Conservation (phyloP, 2,888 invertebrate genomes). For the Catocala sponsa region DNA sequence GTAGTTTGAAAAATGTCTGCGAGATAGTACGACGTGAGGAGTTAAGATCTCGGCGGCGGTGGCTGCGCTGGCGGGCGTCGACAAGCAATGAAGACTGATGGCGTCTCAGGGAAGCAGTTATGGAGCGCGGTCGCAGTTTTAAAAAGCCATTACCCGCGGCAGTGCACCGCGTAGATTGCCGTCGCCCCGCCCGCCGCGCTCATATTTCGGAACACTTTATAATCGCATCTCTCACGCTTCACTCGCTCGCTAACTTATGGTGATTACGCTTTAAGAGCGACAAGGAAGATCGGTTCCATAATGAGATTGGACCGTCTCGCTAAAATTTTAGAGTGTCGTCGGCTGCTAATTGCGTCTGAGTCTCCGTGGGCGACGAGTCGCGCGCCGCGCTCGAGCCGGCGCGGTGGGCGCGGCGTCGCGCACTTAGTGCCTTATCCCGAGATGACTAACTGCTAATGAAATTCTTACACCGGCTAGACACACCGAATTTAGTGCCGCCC, state of each 20-base stretch:
- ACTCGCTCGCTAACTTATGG: slow-evolving; percentile 86
- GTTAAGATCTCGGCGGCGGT: slow-evolving; percentile 76
- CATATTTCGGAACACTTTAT: slow-evolving; percentile 88
- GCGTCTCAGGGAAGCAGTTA: slow-evolving; percentile 86
- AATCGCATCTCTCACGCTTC: slow-evolving; percentile 87
- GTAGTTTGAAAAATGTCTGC: slow-evolving; percentile 71
- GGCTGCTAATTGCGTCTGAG: slow-evolving; percentile 84
- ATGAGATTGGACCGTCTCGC: slow-evolving; percentile 87
- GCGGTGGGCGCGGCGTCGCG: slow-evolving; percentile 44
- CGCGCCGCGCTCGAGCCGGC: slow-evolving; percentile 35
- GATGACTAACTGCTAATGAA: slow-evolving; percentile 71
- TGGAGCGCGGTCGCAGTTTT: slow-evolving; percentile 88
- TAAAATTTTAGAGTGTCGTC: slow-evolving; percentile 86
- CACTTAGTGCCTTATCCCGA: slow-evolving; percentile 60
- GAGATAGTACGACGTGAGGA: slow-evolving; percentile 75
- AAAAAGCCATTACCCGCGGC: slow-evolving; percentile 87
- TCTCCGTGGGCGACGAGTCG: slow-evolving; percentile 56
- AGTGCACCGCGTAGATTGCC: slow-evolving; percentile 85
- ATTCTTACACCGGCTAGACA: slow-evolving; percentile 63
- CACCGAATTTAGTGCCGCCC: slow-evolving; percentile 54
- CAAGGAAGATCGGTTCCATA: slow-evolving; percentile 86
- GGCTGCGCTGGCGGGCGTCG: slow-evolving; percentile 79
- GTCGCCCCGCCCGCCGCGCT: slow-evolving; percentile 67
- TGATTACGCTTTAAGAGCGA: slow-evolving; percentile 87
- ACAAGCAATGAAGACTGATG: slow-evolving; percentile 89